These are phyloP conservation scores for Galemys pyrenaicus DNA, from an alignment of 2,113 vertebrate species.

Conservation along the genomic window DNA sequence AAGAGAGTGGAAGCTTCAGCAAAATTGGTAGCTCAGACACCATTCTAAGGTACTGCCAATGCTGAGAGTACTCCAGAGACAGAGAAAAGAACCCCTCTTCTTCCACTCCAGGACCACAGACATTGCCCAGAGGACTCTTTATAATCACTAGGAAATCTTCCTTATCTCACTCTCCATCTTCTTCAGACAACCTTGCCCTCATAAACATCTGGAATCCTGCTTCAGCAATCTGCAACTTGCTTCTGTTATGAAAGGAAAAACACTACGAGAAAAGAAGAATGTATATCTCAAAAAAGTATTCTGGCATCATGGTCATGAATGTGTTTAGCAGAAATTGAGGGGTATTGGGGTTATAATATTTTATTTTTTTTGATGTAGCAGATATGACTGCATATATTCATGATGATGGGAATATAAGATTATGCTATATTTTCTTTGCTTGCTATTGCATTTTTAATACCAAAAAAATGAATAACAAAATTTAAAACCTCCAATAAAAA, in stretches of 20 bases:
- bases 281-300: not conserved
- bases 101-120: not conserved
- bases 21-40: not conserved
- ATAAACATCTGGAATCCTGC: not conserved
- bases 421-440: conserved; percentile 56
- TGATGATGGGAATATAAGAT: conserved; percentile 41
- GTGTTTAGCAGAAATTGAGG: not conserved
- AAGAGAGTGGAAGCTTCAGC: not conserved
- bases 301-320: not conserved
- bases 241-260: not conserved
- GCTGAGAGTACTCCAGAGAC: not conserved
- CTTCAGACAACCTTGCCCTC: not conserved
- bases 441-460: conserved; percentile 59
- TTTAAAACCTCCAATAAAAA: conserved; percentile 67
- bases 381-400: conserved; percentile 62
- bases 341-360: not conserved
- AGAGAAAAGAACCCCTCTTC: not conserved
- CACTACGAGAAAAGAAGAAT: not conserved
- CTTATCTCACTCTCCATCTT: not conserved
- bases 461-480: conserved; percentile 69
- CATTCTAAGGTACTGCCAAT: not conserved
- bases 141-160: not conserved
- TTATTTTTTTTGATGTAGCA: conserved; percentile 13
- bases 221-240: not conserved
- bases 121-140: not conserved